Percentiles rank a stretch among this genome's conserved stretches.
phyloP scores from a whole-genome alignment of 1,140 invertebrate genomes.

The Ceratina calcarata region DNA sequence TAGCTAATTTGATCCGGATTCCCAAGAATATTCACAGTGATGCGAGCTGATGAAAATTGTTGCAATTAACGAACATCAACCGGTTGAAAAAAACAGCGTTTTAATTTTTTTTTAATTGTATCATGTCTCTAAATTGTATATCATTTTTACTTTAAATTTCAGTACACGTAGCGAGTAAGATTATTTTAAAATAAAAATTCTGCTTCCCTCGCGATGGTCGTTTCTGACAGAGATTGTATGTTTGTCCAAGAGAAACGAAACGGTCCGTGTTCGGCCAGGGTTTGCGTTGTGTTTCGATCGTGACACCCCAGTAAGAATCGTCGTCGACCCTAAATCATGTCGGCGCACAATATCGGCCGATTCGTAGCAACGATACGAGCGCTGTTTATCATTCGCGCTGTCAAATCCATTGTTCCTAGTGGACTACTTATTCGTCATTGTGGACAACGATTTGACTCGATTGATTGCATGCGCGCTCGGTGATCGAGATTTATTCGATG shows the following conservation, averaged over 20 bases:
- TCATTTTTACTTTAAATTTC: no score
- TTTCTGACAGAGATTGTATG: no score
- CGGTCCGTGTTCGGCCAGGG: not conserved
- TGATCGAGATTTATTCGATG: constrained; percentile 3
- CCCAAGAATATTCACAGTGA: no score
- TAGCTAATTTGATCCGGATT: not conserved
- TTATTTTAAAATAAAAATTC: no score
- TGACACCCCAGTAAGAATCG: not conserved
- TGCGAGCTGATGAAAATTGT: not conserved
- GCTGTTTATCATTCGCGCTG: constrained; percentile 42
- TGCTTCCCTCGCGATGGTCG: no score
- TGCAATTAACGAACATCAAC: not conserved
- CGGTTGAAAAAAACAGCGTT: not conserved
- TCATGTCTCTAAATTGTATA: no score
- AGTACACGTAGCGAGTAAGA: no score
- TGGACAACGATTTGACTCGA: constrained; percentile 47
- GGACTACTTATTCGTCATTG: constrained; percentile 59
- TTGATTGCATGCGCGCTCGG: constrained; percentile 23
- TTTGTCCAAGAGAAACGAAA: not conserved
- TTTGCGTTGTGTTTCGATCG: not conserved
- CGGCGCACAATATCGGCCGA: constrained; percentile 9
- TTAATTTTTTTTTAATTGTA: not conserved
- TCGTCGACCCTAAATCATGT: constrained; percentile 13
- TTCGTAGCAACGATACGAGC: constrained; percentile 8
- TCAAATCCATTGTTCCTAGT: constrained; percentile 50